Evolutionary conservation across 30 jellyfish, hydroid and myxozoan species (phyloP), one percentile per base, ranked within the genome.

Genomic region (Catostylus mosaicus): DNA sequence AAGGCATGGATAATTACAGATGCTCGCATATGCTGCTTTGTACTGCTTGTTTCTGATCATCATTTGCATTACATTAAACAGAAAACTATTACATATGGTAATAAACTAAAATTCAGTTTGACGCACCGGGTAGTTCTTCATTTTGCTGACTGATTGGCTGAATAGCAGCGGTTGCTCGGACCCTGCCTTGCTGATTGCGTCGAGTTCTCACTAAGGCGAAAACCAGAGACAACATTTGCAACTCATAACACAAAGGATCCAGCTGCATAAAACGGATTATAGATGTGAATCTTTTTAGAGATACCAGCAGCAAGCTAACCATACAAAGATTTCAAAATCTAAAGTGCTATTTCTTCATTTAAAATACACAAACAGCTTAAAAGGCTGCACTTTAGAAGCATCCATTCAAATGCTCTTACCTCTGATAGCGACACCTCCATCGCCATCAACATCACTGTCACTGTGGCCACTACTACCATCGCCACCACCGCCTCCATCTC

Each of bases 401-500:
- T 24, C 54, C 7, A n/a, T n/a, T n/a, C n/a, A 50, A 4, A 50
- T 3, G 0, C 1, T 40, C 69, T 2, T 74, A 88, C 96, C 89
- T 66, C 96, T 70, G 30, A 88, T 88, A 10, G 92, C 82, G n/a
- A 88, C 96, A 69, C 96, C 96, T 48, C 96, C 96, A 60, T 77
- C 97, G 7, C 97, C 97, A 50, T 85, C 97, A 20, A 66, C 48
- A 61, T 89, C 97, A 75, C 91, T 81, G 82, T 89, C 95, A 89
- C 97, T 89, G 59, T 81, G 95, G 52, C 97, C 97, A 76, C 97
- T 90, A 82, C 97, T 90, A 0, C 97, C 97, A 65, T 90, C 97
- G 3, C 97, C 97, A 19, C 96, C 96, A 24, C 97, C 97, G 7
- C 96, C 97, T 33, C 96, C 97, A 52, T 83, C 97, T 1, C 92